Base-by-base conservation (phyloP, 2,797 vertebrate species). In the Urocyon cinereoargenteus region DNA sequence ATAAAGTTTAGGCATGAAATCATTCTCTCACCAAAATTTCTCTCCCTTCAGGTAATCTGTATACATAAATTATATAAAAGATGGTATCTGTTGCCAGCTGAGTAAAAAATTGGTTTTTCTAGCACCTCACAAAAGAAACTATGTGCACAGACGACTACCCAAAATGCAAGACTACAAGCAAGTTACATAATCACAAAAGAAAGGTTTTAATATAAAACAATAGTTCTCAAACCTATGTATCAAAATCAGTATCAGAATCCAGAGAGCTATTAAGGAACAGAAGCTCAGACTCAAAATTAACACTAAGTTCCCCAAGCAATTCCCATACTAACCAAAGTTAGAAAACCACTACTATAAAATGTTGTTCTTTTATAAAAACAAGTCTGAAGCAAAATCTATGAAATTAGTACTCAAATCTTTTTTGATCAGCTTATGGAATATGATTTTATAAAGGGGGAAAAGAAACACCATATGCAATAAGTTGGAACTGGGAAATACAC, bases 21-120 rank as follows among this genome's bases (percentile, higher is more conserved):
- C 22, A 72, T 79, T 84, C 86, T 66, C 45, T 70, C 34, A 93
- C 45, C 75, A 87, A 89, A 94, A 84, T 68, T 72, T 75, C 34
- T 90, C 61, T 77, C 40, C 62, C 34, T 94, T 70, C 57, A 64
- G 84, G 18, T 59, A 40, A 82, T 26, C 36, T 86, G 19, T 15
- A 5, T 53, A 90, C 72, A 9, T 72, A 77, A 92, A 68, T 15
- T 62, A 55, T 12, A 0, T n/a, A 78, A 53, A 10, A 68, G 19
- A 24, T 2, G 57, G 28, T 68, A 55, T 57, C 55, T 66, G 2
- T 14, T 31, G 7, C 49, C 55, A 72, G 49, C 15, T 40, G 15
- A 59, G n/a, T 11, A 73, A 57, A 84, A 93, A 19, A 82, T 10
- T 72, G 14, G 24, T 51, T 86, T 86, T 94, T 64, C 40, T 3